Evolutionary conservation across 1,140 invertebrate species (phyloP).

Genomic region (Drosophila pseudoananassae): DNA sequence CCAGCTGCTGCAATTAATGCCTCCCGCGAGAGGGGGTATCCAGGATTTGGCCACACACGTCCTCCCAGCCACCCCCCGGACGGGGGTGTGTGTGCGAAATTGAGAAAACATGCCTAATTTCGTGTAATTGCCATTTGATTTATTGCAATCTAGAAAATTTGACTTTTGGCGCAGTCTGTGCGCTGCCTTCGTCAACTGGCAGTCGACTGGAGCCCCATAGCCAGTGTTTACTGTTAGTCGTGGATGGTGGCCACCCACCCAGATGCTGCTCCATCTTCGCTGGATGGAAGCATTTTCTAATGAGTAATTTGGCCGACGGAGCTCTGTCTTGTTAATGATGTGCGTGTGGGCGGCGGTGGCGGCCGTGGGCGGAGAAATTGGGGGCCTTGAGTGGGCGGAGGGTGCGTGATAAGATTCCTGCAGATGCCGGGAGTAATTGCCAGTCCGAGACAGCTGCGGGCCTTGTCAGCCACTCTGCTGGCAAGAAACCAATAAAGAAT

Average conservation of each 20-base stretch:
- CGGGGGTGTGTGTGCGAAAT: constrained; percentile 57
- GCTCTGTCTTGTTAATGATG: constrained; percentile 71
- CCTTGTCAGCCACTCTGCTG: constrained; percentile 42
- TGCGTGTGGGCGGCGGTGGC: constrained; percentile 33
- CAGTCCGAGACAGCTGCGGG: constrained; percentile 53
- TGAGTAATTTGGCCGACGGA: constrained; percentile 69
- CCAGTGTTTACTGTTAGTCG: constrained; percentile 46
- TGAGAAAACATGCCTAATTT: constrained; percentile 84
- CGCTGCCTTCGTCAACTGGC: constrained; percentile 53
- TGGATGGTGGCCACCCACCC: constrained; percentile 62
- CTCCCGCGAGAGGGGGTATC: constrained; percentile 43
- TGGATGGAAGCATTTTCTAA: constrained; percentile 64
- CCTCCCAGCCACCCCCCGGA: not conserved
- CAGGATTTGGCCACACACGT: constrained; percentile 13
- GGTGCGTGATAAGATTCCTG: constrained; percentile 66
- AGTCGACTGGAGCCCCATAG: constrained; percentile 9
- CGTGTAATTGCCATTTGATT: constrained; percentile 84
- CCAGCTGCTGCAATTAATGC: constrained; percentile 82
- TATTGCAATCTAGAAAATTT: constrained; percentile 83
- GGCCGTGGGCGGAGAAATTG: not conserved
- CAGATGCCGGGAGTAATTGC: constrained; percentile 57
- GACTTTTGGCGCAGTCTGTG: constrained; percentile 79
- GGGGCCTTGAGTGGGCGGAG: not conserved
- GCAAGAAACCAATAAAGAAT: constrained; percentile 22
- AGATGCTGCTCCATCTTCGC: constrained; percentile 24